Conservation (phyloP, 2,888 invertebrate species). For the Meta bourneti region DNA sequence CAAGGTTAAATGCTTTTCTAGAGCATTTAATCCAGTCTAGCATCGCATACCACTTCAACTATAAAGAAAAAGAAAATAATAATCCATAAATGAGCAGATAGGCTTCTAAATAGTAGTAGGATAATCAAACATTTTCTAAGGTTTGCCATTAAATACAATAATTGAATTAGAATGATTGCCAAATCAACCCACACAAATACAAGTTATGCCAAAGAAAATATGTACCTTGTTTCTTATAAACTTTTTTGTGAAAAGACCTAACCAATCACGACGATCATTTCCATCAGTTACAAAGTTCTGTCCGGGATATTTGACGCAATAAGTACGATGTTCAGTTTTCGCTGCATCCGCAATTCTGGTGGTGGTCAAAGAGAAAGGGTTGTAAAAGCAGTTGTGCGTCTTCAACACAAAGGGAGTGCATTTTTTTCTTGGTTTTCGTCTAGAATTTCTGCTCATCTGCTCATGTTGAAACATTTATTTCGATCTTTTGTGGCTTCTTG, state of each 20-base stretch:
- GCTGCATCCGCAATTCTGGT: conserved; percentile 32
- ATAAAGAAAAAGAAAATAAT: neutral
- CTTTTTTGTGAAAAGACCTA: neutral
- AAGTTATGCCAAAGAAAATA: neutral
- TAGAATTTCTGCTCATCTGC: neutral
- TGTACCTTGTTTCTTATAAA: neutral
- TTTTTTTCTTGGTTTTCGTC: neutral
- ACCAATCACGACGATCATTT: neutral
- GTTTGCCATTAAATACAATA: neutral
- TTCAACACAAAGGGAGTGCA: conserved; percentile 12
- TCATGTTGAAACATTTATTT: conserved; percentile 36
- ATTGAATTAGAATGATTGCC: neutral
- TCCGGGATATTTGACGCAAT: neutral
- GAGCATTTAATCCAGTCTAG: neutral
- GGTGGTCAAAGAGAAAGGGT: conserved; percentile 19
- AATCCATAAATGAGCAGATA: neutral
- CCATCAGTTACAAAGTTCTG: neutral
- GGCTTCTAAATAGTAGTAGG: neutral
- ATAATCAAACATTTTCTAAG: neutral
- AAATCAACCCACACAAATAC: neutral
- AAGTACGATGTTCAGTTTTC: conserved; percentile 26
- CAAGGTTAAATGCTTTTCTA: neutral
- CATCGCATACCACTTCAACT: neutral
- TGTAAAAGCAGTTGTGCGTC: conserved; percentile 45
- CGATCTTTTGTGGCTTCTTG: conserved; percentile 40